Evolutionary conservation across 2,888 invertebrate species (phyloP), one percentile per base, ranked within the genome.

Genomic region (Venusia cambrica): DNA sequence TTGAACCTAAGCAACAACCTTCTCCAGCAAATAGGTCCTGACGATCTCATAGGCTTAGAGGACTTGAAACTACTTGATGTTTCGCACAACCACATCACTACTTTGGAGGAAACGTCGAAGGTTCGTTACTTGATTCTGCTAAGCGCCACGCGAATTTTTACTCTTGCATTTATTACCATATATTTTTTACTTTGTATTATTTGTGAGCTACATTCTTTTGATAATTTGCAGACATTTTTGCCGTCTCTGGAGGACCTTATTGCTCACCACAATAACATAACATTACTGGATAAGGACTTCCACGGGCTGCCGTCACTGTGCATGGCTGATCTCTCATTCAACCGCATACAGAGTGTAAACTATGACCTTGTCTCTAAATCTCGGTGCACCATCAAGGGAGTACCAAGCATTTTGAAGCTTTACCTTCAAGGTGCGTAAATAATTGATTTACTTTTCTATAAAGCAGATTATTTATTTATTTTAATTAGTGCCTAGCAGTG

Each of bases 71-170:
- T 92, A 31, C 87, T 96, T 18, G 95, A 95, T 63, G 85, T 96
- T 21, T 95, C 95, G 0, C 88, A 92, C 62, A 96, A 96, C 70
- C 90, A 90, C 45, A 81, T 96, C 16, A 90, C 90, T 20, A 93
- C 94, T 1, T 81, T 96, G 35, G 93, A 94, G 68, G 94, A 94
- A 83, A 93, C 94, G 34, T 93, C 94, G 55, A 94, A 93, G 91
- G 95, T 95, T 59, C 60, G 60, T 60, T 46, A 16, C 5, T 2
- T 7, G 6, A 11, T 11, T 8, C 0, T 8, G 0, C n/a, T 8
- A 7, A 9, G 14, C 7, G 10, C 13, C 11, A 19, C 1, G 7
- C 26, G n/a, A 27, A 4, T 25, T 19, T 14, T 26, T 11, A n/a
- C n/a, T n/a, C n/a, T n/a, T n/a, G n/a, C n/a, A n/a, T n/a, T n/a